phyloP scores from a whole-genome alignment of 2,113 vertebrate genomes.

The Phodopus roborovskii region DNA sequence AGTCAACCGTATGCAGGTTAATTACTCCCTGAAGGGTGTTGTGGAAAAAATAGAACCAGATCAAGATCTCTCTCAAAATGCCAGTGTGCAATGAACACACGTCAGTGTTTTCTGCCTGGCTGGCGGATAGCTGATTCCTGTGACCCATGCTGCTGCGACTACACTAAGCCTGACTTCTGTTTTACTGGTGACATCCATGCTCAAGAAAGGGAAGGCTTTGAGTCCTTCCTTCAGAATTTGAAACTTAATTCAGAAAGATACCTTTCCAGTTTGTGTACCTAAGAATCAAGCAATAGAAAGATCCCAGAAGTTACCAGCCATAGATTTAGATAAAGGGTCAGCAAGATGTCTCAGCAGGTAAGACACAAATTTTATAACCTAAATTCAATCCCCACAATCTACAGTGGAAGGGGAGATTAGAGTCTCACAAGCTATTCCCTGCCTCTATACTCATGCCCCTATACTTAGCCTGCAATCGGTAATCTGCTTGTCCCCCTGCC shows the following conservation, averaged over 20 bases:
- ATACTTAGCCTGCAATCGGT: background rate
- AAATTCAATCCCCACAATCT: background rate
- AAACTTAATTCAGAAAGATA: constrained; percentile 91
- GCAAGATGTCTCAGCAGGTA: background rate
- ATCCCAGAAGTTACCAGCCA: constrained; percentile 91
- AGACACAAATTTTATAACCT: background rate
- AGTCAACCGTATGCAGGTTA: constrained; percentile 92
- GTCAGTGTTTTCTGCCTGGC: constrained; percentile 94
- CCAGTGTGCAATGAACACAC: constrained; percentile 90
- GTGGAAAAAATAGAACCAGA: constrained; percentile 95
- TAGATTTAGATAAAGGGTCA: constrained; percentile 89
- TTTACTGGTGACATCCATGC: constrained; percentile 92
- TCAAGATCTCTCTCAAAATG: constrained; percentile 91
- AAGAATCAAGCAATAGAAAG: constrained; percentile 92
- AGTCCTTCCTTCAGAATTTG: constrained; percentile 89
- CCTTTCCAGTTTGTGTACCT: constrained; percentile 90
- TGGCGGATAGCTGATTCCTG: constrained; percentile 94
- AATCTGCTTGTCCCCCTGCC: background rate
- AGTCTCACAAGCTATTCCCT: background rate
- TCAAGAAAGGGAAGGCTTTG: constrained; percentile 91
- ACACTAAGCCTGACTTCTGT: constrained; percentile 91
- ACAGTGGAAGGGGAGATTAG: background rate
- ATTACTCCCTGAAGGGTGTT: constrained; percentile 94
- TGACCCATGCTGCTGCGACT: constrained; percentile 92
- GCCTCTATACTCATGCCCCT: background rate